These are phyloP conservation scores for Dilophus febrilis DNA, from an alignment of 2,888 invertebrate species.

Conservation along the genomic window DNA sequence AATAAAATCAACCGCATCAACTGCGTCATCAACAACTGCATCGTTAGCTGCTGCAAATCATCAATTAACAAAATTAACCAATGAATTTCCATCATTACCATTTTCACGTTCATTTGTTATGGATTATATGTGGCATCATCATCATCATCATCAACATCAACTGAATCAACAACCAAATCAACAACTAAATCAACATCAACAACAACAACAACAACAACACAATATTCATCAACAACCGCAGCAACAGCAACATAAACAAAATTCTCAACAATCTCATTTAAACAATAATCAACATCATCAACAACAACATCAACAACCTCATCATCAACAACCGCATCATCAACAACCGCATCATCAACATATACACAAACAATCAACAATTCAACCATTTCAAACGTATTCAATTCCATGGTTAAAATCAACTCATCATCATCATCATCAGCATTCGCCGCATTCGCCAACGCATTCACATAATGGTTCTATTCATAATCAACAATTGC, in stretches of 20 bases:
- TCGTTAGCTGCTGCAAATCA: slow-evolving; percentile 3
- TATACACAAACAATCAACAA: too few relatives aligned
- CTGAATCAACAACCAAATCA: slow-evolving; percentile 19
- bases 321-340: neutral
- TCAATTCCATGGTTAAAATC: too few relatives aligned
- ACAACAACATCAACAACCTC: neutral
- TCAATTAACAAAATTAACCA: slow-evolving; percentile 5
- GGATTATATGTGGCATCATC: slow-evolving; percentile 66
- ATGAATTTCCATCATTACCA: slow-evolving; percentile 24
- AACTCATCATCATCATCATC: too few relatives aligned
- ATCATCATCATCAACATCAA: slow-evolving; percentile 21
- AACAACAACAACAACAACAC: slow-evolving; percentile 30
- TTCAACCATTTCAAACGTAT: too few relatives aligned
- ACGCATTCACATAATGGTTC: too few relatives aligned
- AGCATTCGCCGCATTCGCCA: too few relatives aligned
- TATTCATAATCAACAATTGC: too few relatives aligned
- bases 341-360: too few relatives aligned
- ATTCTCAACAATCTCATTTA: slow-evolving; percentile 3
- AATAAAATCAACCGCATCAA: neutral
- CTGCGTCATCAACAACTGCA: slow-evolving; percentile 3
- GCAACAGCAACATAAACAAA: neutral
- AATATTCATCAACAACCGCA: neutral
- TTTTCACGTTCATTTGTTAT: slow-evolving; percentile 51
- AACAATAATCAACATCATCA: neutral
- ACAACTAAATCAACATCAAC: slow-evolving; percentile 16